A percentile compares a stretch with the other conserved stretches of the same genome.
These are phyloP conservation scores for Poeciliopsis turneri DNA, from an alignment of 2,797 vertebrate species.

Conservation along the genomic window DNA sequence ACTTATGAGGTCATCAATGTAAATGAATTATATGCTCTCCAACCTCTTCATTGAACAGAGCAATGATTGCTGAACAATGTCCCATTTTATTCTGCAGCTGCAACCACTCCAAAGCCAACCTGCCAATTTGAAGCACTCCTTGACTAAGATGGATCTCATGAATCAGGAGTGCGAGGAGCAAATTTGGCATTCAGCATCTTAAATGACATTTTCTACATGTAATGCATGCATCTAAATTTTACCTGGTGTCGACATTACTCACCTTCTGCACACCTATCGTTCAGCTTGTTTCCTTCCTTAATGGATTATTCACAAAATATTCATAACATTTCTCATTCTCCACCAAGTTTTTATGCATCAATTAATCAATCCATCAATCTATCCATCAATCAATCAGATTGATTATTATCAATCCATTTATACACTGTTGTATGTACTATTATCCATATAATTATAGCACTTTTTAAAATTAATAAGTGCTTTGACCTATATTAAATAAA, in stretches of 20 bases:
- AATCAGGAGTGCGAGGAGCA: background rate
- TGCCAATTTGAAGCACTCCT: background rate
- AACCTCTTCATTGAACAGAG: background rate
- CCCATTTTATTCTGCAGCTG: background rate
- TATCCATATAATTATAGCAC: too few species aligned
- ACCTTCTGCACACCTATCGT: background rate
- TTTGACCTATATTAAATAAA: background rate
- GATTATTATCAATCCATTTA: background rate
- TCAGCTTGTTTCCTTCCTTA: background rate
- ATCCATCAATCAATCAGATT: background rate
- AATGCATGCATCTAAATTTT: background rate
- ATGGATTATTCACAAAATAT: background rate
- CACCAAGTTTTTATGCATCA: background rate
- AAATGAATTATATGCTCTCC: background rate
- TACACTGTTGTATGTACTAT: too few species aligned
- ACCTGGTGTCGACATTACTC: background rate
- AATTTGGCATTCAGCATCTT: background rate
- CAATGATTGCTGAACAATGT: background rate
- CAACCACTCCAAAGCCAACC: background rate
- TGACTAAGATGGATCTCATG: background rate
- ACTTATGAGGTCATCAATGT: background rate
- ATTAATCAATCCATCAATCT: background rate
- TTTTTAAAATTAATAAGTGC: background rate
- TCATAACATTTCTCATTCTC: background rate
- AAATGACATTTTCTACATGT: background rate